Base-by-base conservation (phyloP, 1,140 invertebrate species). In the Reticulitermes speratus region DNA sequence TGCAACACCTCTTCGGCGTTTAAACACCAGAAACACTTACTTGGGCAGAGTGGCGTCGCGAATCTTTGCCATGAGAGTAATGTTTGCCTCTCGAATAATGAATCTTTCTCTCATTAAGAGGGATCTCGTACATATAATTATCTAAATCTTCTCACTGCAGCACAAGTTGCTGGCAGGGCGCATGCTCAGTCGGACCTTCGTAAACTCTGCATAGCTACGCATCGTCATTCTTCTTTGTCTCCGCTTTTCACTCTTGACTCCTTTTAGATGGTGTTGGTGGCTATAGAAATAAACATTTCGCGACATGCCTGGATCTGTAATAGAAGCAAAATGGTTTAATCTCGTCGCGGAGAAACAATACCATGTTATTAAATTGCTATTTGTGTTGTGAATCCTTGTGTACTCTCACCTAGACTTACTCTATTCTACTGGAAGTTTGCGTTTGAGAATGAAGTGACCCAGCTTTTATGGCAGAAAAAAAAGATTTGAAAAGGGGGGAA, bases 251-350 rank as follows among this genome's bases (percentile, higher is more conserved):
- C 14, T 23, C 59, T 65, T 19, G 21, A 3, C 55, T 59, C 55
- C 6, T 8, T 59, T 23, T 23, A 59, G 55, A 59, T 8, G 7
- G 14, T 59, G 55, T 23, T 23, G 59, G n/a, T 30, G 65, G n/a
- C 65, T 25, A 75, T 75, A 30, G 65, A 30, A 30, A 75, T 8
- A 30, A 75, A 14, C 5, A 55, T 19, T 16, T 21, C 14, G n/a
- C 65, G 9, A 25, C n/a, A 75, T 75, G 30, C 19, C 52, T 14
- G n/a, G 65, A 30, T 75, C 25, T 16, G 30, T 30, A 75, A n/a
- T 75, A 75, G 25, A 75, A 30, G 65, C 65, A 75, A 75, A 75
- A 75, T 75, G 65, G 25, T 75, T 75, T 75, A 75, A 75, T 75
- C n/a, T 75, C 65, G 7, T 75, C 30, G 65, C 6, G 65, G n/a